These are phyloP conservation scores for Sisor rabdophorus DNA, from an alignment of 2,113 vertebrate species.

Conservation along the genomic window DNA sequence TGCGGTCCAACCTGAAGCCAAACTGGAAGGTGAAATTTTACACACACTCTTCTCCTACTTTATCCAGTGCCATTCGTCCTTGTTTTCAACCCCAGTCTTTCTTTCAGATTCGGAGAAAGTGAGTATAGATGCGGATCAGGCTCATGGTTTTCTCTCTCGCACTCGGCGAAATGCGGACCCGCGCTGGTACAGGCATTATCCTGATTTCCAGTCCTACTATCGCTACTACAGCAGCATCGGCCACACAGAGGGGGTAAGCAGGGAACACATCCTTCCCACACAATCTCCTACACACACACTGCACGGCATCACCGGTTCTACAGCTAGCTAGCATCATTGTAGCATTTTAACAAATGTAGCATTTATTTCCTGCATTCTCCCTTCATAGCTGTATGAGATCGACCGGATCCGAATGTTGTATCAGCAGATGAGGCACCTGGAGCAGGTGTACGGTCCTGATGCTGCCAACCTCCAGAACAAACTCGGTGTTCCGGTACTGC, in stretches of 20 bases:
- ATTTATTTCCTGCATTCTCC: background rate
- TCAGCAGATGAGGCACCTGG: slow-evolving; percentile 75
- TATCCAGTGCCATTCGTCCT: background rate
- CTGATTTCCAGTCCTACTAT: slow-evolving; percentile 78
- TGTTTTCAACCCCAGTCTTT: background rate
- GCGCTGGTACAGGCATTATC: slow-evolving; percentile 67
- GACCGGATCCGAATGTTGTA: slow-evolving; percentile 75
- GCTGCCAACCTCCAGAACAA: slow-evolving; percentile 70
- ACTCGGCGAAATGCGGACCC: slow-evolving; percentile 65
- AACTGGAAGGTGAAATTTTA: background rate
- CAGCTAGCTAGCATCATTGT: background rate
- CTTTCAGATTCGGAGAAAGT: slow-evolving; percentile 57
- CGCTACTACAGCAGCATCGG: slow-evolving; percentile 78
- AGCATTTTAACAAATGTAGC: background rate
- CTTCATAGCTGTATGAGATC: slow-evolving; percentile 71
- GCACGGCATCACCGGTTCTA: background rate
- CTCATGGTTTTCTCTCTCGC: slow-evolving; percentile 65
- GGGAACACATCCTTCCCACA: background rate
- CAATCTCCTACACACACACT: background rate
- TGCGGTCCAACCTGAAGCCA: slow-evolving; percentile 63
- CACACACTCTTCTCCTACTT: too few species aligned
- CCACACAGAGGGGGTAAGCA: slow-evolving; percentile 72
- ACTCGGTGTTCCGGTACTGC: slow-evolving; percentile 58
- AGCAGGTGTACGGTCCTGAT: slow-evolving; percentile 69
- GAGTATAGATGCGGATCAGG: slow-evolving; percentile 56